Evolutionary conservation across 2,113 vertebrate species (phyloP).

Genomic region (Rutilus rutilus): DNA sequence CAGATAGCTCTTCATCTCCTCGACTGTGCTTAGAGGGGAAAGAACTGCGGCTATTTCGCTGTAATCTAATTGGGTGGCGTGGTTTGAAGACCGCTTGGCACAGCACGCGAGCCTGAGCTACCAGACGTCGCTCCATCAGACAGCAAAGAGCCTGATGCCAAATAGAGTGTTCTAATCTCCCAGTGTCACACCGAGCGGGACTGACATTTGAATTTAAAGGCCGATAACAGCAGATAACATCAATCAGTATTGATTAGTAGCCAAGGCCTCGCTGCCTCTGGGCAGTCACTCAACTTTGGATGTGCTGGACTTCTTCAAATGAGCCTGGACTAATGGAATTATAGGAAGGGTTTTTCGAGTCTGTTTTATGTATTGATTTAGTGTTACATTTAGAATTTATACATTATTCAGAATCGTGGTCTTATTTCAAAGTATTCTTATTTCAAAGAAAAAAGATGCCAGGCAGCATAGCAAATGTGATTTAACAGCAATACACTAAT

Average conservation of each 20-base stretch:
- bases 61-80: constrained; percentile 55
- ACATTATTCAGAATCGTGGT: background rate
- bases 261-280: constrained; percentile 52
- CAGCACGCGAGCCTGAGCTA: constrained; percentile 59
- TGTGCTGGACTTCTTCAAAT: constrained; percentile 44
- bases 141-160: constrained; percentile 62
- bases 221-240: constrained; percentile 74
- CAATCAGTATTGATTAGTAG: constrained; percentile 71
- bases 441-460: background rate
- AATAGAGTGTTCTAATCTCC: constrained; percentile 67
- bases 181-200: constrained; percentile 66
- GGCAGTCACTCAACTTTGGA: constrained; percentile 17
- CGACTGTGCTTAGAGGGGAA: constrained; percentile 7
- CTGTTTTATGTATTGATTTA: constrained; percentile 33
- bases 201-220: constrained; percentile 77
- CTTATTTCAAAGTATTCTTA: background rate
- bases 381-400: constrained; percentile 24
- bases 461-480: background rate
- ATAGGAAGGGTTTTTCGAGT: background rate
- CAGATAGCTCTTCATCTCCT: constrained; percentile 43
- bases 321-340: constrained; percentile 16
- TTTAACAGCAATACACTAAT: background rate
- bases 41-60: constrained; percentile 47
- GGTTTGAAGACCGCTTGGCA: constrained; percentile 67
- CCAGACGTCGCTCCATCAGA: constrained; percentile 62